Percentiles rank a stretch among this genome's conserved stretches.
phyloP scores from a whole-genome alignment of 2,113 vertebrate species.

The Hipposideros armiger region DNA sequence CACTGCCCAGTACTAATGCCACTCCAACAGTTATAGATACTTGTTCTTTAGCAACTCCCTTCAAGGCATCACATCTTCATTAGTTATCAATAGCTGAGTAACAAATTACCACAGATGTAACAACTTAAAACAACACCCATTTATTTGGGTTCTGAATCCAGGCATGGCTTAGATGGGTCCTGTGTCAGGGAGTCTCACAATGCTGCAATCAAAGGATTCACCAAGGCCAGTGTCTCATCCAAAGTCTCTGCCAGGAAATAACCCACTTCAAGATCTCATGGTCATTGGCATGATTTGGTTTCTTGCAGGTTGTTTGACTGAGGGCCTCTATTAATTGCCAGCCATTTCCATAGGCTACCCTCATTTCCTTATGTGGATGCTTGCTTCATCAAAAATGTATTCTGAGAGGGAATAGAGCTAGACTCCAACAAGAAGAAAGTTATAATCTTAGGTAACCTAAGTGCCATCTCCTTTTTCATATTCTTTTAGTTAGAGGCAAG shows the following conservation, averaged over 20 bases:
- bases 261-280: neutral
- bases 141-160: no score
- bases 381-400: neutral
- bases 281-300: neutral
- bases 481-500: neutral
- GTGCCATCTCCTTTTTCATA: neutral
- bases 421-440: neutral
- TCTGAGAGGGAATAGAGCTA: accelerated
- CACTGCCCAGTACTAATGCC: neutral
- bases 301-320: neutral
- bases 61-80: neutral
- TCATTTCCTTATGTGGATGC: neutral
- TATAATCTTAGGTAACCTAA: neutral
- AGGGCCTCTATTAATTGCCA: neutral
- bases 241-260: neutral
- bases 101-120: no score
- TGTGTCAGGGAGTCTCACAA: neutral
- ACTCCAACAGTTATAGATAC: neutral
- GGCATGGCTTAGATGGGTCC: neutral
- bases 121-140: no score
- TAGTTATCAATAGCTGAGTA: neutral
- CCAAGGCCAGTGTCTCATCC: neutral
- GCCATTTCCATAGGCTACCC: neutral
- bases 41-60: neutral
- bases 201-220: neutral